Percentiles rank a stretch among this genome's conserved stretches.
Evolutionary conservation across 2,113 vertebrate genomes (phyloP).

Genomic region (Saccopteryx bilineata): DNA sequence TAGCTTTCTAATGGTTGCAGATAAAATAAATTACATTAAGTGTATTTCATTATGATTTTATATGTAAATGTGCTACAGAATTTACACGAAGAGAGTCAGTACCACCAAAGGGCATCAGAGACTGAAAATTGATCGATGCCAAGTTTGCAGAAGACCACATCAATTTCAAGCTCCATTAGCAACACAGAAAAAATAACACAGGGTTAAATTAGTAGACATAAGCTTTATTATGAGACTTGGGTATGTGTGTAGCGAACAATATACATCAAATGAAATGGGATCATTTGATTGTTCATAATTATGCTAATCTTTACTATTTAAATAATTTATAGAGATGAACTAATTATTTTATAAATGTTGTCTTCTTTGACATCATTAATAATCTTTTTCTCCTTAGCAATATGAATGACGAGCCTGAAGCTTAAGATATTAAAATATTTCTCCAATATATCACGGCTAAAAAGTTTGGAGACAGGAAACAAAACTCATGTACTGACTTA

Average conservation of each 20-base stretch:
- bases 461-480: rapidly evolving
- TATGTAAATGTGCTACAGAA: background rate
- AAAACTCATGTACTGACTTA: background rate
- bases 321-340: slow-evolving; percentile 3
- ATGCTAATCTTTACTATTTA: slow-evolving; percentile 31
- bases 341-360: background rate
- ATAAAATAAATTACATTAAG: background rate
- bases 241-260: slow-evolving; percentile 18
- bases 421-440: background rate
- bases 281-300: slow-evolving; percentile 44
- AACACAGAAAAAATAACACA: slow-evolving; percentile 7
- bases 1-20: background rate
- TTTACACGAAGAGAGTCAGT: slow-evolving; percentile 31
- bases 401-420: background rate
- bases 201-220: background rate
- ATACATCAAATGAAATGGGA: background rate
- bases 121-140: background rate
- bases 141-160: slow-evolving; percentile 22
- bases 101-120: background rate
- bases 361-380: background rate
- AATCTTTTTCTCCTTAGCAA: background rate
- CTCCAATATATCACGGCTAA: rapidly evolving
- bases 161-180: slow-evolving; percentile 68
- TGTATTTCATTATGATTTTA: background rate
- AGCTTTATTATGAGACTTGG: slow-evolving; percentile 38